Evolutionary conservation across 1,140 invertebrate species (phyloP).

Genomic region (Drosophila sp.): DNA sequence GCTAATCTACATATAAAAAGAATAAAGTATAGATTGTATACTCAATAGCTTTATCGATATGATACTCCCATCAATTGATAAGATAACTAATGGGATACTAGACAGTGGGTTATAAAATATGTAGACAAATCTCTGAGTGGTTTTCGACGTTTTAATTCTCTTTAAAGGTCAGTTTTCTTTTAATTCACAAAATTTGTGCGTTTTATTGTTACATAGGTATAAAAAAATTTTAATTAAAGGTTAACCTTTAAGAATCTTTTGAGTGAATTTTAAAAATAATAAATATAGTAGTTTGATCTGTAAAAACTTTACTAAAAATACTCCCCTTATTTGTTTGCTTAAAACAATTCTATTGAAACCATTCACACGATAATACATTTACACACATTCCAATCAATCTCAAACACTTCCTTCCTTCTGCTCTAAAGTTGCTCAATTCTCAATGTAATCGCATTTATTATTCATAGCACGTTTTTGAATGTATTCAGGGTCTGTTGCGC

Average conservation of each 20-base stretch:
- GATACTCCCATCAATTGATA: too few relatives aligned
- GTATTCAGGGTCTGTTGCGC: conserved; percentile 28
- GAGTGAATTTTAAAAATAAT: too few relatives aligned
- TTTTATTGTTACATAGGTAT: too few relatives aligned
- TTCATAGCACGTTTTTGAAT: conserved; percentile 46
- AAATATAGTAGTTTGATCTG: too few relatives aligned
- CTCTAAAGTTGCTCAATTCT: conserved; percentile 16
- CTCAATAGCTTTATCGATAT: too few relatives aligned
- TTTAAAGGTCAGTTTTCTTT: conserved; percentile 34
- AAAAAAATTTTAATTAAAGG: too few relatives aligned
- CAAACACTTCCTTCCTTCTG: not conserved
- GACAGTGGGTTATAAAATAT: conserved; percentile 8
- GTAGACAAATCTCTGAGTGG: not conserved
- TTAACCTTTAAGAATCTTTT: too few relatives aligned
- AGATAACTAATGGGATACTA: conserved; percentile 44
- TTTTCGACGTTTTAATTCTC: not conserved
- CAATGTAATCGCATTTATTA: conserved; percentile 23
- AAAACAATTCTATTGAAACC: not conserved
- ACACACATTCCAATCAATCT: not conserved
- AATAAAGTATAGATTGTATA: conserved; percentile 1
- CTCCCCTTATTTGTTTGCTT: not conserved
- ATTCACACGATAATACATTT: not conserved
- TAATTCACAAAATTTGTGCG: not conserved
- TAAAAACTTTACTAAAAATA: too few relatives aligned
- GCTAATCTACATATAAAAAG: conserved; percentile 1